Evolutionary conservation across 2,113 vertebrate genomes (phyloP).

Genomic region (Pluvialis apricaria): DNA sequence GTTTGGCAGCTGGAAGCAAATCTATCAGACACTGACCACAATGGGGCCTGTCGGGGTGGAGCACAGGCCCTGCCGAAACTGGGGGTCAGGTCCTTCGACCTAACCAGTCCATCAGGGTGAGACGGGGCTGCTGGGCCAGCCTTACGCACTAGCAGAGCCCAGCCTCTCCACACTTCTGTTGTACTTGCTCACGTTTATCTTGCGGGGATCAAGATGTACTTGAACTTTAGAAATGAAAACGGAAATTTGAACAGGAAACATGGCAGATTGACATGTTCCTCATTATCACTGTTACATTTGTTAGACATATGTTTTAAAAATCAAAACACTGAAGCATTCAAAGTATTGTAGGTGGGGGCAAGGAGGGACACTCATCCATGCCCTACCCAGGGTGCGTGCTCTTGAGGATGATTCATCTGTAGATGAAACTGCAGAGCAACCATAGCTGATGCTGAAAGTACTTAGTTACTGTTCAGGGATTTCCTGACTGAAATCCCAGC

Average conservation of each 20-base stretch:
- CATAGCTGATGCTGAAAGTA: not conserved
- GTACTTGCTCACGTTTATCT: conserved; percentile 21
- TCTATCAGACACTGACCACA: not conserved
- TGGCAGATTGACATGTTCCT: conserved; percentile 43
- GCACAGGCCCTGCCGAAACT: not conserved
- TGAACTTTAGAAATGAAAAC: conserved; percentile 50
- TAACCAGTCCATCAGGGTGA: not conserved
- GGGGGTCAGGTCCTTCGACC: not conserved
- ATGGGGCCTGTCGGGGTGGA: accelerated
- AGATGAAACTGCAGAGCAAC: not conserved
- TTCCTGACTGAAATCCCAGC: conserved; percentile 1
- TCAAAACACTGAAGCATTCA: conserved; percentile 27
- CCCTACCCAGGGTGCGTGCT: not conserved
- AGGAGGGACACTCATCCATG: not conserved
- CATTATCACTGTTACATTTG: conserved; percentile 40
- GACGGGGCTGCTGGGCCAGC: not conserved
- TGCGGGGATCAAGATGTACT: conserved; percentile 27
- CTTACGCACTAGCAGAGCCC: not conserved
- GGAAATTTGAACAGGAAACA: conserved; percentile 57
- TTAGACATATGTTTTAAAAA: conserved; percentile 55
- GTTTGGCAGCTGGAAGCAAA: not conserved
- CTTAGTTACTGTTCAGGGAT: not conserved
- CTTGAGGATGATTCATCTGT: not conserved
- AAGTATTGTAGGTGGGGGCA: not conserved
- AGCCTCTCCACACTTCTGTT: not conserved